Conservation (phyloP, 1,140 invertebrate species). For the Solenopsis invicta region DNA sequence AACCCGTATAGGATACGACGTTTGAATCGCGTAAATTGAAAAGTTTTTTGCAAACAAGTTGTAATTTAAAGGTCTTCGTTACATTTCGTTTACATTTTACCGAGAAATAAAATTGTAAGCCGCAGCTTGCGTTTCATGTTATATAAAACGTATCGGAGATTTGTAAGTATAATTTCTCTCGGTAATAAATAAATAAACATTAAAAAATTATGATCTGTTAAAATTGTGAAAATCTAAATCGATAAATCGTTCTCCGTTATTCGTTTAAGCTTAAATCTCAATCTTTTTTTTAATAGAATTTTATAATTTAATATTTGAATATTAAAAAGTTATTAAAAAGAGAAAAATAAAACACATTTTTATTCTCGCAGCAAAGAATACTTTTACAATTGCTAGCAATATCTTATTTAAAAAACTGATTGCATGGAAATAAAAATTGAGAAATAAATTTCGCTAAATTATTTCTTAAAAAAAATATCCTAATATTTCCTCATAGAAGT, state of each 20-base stretch:
- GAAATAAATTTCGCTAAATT: too few relatives aligned
- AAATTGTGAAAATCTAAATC: background rate
- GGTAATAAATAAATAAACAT: background rate
- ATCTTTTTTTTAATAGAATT: background rate
- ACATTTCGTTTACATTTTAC: background rate
- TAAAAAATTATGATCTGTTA: background rate
- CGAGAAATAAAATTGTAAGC: background rate
- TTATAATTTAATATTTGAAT: background rate
- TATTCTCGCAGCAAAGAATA: too few relatives aligned
- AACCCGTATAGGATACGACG: background rate
- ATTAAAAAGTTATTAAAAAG: background rate
- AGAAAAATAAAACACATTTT: background rate
- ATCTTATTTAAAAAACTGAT: too few relatives aligned
- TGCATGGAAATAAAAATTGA: too few relatives aligned
- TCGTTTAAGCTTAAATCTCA: background rate
- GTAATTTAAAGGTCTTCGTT: conserved; percentile 34
- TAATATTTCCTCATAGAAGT: too few relatives aligned
- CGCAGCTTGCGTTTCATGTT: background rate
- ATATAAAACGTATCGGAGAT: background rate
- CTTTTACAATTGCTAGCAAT: too few relatives aligned
- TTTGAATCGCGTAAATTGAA: conserved; percentile 38
- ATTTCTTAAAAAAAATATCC: too few relatives aligned
- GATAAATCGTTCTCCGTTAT: background rate
- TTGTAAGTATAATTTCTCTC: background rate
- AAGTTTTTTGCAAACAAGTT: conserved; percentile 23